These are phyloP conservation scores for Pachycephala philippinensis DNA, from an alignment of 2,113 vertebrate species.

Conservation along the genomic window DNA sequence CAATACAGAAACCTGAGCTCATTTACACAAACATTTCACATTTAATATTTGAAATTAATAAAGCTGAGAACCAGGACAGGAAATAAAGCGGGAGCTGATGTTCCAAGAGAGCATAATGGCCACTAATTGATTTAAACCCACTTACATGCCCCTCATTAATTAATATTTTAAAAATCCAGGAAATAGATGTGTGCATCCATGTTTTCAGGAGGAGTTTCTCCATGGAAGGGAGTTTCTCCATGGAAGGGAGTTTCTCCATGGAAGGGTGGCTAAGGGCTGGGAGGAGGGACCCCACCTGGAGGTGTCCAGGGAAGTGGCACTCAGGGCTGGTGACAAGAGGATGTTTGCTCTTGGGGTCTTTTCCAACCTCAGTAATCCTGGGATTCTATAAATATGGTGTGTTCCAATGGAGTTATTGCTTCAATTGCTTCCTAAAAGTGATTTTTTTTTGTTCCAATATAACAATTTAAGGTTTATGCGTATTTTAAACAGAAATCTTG, in stretches of 20 bases:
- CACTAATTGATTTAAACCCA: not conserved
- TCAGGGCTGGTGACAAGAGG: not conserved
- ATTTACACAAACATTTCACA: not conserved
- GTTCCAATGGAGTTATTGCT: not conserved
- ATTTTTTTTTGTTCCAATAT: not conserved
- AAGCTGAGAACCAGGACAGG: slow-evolving; percentile 29
- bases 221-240: no score
- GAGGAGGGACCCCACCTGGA: not conserved
- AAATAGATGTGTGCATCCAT: not conserved
- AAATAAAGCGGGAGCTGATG: not conserved
- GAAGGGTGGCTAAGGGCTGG: not conserved
- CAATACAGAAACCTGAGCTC: not conserved
- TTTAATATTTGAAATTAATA: not conserved
- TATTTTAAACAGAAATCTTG: not conserved
- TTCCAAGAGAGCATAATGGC: not conserved
- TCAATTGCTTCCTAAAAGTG: not conserved
- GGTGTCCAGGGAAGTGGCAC: not conserved
- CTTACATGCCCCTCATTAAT: not conserved
- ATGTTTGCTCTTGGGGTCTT: no score
- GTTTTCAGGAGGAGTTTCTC: not conserved
- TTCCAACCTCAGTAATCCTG: not conserved
- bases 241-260: no score
- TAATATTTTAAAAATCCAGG: not conserved
- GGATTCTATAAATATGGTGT: rapidly evolving
- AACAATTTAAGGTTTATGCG: not conserved